phyloP scores from a whole-genome alignment of 2,797 vertebrate genomes.

The Novumbra hubbsi region DNA sequence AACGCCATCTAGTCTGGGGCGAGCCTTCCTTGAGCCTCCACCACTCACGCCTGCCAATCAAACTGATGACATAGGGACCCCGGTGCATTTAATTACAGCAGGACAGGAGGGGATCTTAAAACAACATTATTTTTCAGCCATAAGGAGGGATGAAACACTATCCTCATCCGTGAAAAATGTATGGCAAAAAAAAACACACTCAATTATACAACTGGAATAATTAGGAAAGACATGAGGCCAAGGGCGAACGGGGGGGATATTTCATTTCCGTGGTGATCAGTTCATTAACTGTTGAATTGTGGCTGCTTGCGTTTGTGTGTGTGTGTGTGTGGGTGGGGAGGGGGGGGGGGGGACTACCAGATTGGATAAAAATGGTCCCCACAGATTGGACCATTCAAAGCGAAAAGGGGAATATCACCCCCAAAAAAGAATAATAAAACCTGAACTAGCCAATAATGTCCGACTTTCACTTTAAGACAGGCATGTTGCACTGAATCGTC shows the following conservation, averaged over 20 bases:
- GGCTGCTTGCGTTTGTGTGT: not conserved
- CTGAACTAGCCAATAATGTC: not conserved
- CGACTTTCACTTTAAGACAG: not conserved
- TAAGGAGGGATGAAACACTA: not conserved
- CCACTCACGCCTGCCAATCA: not conserved
- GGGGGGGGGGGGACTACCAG: not conserved
- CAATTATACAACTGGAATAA: constrained; percentile 31
- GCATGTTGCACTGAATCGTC: not conserved
- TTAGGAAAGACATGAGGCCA: constrained; percentile 25
- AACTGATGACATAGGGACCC: not conserved
- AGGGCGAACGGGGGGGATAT: constrained; percentile 22
- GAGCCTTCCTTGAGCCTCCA: not conserved
- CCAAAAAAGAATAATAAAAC: too few species aligned
- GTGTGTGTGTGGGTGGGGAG: not conserved
- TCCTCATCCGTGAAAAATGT: constrained; percentile 16
- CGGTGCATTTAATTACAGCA: constrained; percentile 7
- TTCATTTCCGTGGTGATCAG: constrained; percentile 29
- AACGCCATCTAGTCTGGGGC: not conserved
- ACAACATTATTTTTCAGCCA: not conserved
- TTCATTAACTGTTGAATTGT: constrained; percentile 19
- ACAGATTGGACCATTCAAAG: not conserved
- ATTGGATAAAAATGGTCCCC: not conserved
- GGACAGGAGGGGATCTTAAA: not conserved
- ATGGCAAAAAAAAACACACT: constrained; percentile 19
- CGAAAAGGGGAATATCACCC: not conserved